Evolutionary conservation across 37 sponge, comb jelly and placozoan genomes (phyloP).

Genomic region (Beroe forskalii): DNA sequence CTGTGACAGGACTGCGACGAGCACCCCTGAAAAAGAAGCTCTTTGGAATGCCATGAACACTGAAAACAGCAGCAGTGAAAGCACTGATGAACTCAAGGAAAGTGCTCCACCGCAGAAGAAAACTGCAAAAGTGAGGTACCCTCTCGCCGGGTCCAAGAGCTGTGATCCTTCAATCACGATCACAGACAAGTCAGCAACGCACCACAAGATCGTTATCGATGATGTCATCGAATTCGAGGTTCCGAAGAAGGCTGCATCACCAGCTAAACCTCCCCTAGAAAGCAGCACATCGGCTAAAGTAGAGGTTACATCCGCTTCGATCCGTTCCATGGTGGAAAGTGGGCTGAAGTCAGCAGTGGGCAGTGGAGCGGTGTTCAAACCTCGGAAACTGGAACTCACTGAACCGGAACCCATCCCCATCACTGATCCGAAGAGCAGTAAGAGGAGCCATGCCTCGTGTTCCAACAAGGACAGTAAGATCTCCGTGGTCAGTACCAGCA

Average conservation of each 20-base stretch:
- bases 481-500: background rate
- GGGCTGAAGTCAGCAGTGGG: background rate
- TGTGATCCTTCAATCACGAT: background rate
- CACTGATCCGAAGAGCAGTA: conserved; percentile 11
- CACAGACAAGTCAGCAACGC: background rate
- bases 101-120: background rate
- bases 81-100: background rate
- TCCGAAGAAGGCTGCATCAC: background rate
- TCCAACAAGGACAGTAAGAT: conserved; percentile 11
- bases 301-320: background rate
- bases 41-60: background rate
- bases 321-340: background rate
- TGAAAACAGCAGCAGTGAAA: background rate
- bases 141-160: background rate
- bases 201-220: conserved; percentile 11
- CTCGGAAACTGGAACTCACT: conserved; percentile 21
- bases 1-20: background rate
- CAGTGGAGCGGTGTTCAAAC: background rate
- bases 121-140: background rate
- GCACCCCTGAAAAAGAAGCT: background rate
- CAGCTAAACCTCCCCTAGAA: background rate
- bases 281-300: background rate
- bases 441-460: conserved; percentile 1
- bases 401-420: conserved; percentile 29
- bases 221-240: conserved; percentile 48